A percentile compares a stretch with the other conserved stretches of the same genome.
phyloP scores from a whole-genome alignment of 2,113 vertebrate genomes.

The Pterocles orientalis region DNA sequence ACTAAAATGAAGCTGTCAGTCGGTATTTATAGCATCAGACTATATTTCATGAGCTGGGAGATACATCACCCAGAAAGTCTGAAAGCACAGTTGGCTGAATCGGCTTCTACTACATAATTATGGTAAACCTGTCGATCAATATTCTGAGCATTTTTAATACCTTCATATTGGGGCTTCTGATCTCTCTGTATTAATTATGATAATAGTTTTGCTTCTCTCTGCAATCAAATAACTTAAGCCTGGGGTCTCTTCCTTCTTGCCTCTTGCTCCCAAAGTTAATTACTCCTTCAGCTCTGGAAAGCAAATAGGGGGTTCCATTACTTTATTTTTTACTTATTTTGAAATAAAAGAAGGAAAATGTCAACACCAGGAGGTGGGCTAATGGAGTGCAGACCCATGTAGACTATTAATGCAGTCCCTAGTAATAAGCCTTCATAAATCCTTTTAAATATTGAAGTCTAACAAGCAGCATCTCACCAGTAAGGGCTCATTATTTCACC shows the following conservation, averaged over 20 bases:
- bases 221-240: constrained; percentile 7
- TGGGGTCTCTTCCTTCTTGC: not conserved
- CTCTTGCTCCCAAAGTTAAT: constrained; percentile 31
- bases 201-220: constrained; percentile 37
- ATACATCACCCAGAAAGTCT: not conserved
- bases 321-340: constrained; percentile 1
- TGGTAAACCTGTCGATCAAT: constrained; percentile 15
- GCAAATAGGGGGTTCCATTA: not conserved
- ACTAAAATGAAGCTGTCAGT: constrained; percentile 28
- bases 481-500: not conserved
- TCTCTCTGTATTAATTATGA: constrained; percentile 4
- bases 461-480: not conserved
- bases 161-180: constrained; percentile 13
- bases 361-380: not conserved
- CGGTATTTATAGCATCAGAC: not conserved
- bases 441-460: not conserved
- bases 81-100: not conserved
- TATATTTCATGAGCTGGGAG: not conserved
- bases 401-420: not conserved
- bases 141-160: constrained; percentile 33
- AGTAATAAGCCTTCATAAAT: not conserved
- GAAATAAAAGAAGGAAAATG: not conserved
- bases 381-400: not conserved
- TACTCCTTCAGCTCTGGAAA: constrained; percentile 4
- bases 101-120: not conserved